A percentile compares a stretch with the other conserved stretches of the same genome.
Evolutionary conservation across 2,888 invertebrate genomes (phyloP).

Genomic region (Galeopsomyia nigrocyanea): DNA sequence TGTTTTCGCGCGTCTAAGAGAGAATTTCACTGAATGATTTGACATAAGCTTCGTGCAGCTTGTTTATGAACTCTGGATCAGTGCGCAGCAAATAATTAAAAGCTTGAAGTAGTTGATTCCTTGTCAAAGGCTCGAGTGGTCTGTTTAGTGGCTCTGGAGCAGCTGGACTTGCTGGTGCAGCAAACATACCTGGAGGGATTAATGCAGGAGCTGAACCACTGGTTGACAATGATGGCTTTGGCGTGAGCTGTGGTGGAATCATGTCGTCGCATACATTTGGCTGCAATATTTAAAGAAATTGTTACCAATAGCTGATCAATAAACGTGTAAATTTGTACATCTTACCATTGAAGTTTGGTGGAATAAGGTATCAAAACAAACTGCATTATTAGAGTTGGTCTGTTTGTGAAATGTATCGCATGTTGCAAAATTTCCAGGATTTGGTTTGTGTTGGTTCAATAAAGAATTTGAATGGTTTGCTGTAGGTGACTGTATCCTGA

Average conservation of each 20-base stretch:
- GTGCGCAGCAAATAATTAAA: conserved; percentile 88
- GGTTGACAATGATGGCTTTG: conserved; percentile 45
- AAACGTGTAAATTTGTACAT: background rate
- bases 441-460: conserved; percentile 40
- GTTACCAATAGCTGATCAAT: background rate
- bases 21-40: conserved; percentile 83
- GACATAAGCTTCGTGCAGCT: conserved; percentile 92
- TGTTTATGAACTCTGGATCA: conserved; percentile 89
- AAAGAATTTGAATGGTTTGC: conserved; percentile 42
- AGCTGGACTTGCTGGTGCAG: conserved; percentile 65
- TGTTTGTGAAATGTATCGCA: conserved; percentile 42
- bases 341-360: conserved; percentile 43
- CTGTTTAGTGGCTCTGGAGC: conserved; percentile 56
- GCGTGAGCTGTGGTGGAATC: conserved; percentile 19
- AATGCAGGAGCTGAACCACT: conserved; percentile 74
- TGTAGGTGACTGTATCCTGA: conserved; percentile 66
- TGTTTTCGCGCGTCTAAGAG: conserved; percentile 62
- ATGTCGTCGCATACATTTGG: conserved; percentile 41
- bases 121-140: conserved; percentile 82
- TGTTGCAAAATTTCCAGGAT: conserved; percentile 37
- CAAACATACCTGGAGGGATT: conserved; percentile 90
- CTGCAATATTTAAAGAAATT: conserved; percentile 24
- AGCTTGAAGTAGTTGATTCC: conserved; percentile 90
- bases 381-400: conserved; percentile 31
- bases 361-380: conserved; percentile 35